Percentiles rank a stretch among this genome's conserved stretches.
These are phyloP conservation scores for Staurois parvus DNA, from an alignment of 2,797 vertebrate species.

Conservation along the genomic window DNA sequence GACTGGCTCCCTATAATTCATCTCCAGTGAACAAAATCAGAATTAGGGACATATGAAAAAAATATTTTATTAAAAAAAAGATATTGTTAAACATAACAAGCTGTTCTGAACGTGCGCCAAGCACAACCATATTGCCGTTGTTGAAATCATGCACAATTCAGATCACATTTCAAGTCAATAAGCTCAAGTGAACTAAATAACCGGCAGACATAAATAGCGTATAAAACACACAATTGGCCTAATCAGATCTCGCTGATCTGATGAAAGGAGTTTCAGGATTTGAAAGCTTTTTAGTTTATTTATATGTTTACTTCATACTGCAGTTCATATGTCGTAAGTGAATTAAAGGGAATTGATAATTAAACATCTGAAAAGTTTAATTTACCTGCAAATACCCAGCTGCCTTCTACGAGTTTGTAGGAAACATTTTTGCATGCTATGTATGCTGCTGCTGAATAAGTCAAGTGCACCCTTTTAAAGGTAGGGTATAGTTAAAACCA, in stretches of 20 bases:
- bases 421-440: background rate
- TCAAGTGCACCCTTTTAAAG: too few species aligned
- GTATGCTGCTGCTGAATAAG: background rate
- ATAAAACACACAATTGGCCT: conserved; percentile 34
- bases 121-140: background rate
- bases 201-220: conserved; percentile 1
- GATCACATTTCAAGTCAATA: conserved; percentile 49
- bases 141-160: conserved; percentile 34
- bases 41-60: conserved; percentile 13
- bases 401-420: background rate
- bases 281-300: conserved; percentile 40
- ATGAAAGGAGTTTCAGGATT: conserved; percentile 36
- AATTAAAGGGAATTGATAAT: conserved; percentile 51
- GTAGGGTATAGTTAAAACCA: too few species aligned
- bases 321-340: conserved; percentile 14
- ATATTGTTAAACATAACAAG: conserved; percentile 36
- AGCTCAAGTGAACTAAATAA: conserved; percentile 42
- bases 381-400: conserved; percentile 34
- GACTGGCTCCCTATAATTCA: background rate
- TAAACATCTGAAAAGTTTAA: conserved; percentile 26
- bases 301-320: conserved; percentile 29
- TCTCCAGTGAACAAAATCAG: background rate
- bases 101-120: conserved; percentile 17
- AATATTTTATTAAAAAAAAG: background rate
- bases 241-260: conserved; percentile 33